These are phyloP conservation scores for Steinernema hermaphroditum DNA, from an alignment of 2,888 invertebrate species.

Conservation along the genomic window DNA sequence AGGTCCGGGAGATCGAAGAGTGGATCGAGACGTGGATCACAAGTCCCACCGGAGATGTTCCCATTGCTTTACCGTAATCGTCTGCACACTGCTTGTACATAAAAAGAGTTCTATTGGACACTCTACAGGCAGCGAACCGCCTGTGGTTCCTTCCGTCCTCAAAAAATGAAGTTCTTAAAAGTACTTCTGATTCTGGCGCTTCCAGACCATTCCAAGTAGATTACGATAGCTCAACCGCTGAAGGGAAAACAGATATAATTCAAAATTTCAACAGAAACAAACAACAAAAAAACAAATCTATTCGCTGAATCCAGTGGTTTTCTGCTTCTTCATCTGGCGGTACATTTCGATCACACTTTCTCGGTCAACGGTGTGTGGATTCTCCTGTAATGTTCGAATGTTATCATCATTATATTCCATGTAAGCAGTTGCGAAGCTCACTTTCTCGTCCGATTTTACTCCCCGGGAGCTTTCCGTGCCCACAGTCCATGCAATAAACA, in stretches of 20 bases:
- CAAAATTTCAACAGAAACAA: not conserved
- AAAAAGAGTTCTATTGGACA: not conserved
- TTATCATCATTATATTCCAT: too few relatives aligned
- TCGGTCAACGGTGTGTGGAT: slow-evolving; percentile 42
- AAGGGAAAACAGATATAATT: not conserved
- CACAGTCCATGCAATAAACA: not conserved
- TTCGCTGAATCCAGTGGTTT: not conserved
- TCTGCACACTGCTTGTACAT: not conserved
- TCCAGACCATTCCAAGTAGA: not conserved
- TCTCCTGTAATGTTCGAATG: not conserved
- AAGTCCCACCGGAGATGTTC: not conserved
- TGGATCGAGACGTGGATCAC: not conserved
- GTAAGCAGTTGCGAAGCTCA: too few relatives aligned
- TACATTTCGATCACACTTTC: slow-evolving; percentile 55
- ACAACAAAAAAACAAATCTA: slow-evolving; percentile 33
- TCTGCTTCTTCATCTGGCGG: slow-evolving; percentile 50
- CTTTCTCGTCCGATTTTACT: too few relatives aligned
- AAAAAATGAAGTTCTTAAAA: not conserved
- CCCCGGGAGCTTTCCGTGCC: too few relatives aligned
- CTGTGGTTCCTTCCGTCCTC: not conserved
- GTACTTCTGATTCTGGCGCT: too few relatives aligned
- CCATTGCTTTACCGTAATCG: too few relatives aligned
- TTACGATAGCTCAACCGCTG: not conserved
- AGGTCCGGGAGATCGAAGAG: not conserved
- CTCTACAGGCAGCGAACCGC: not conserved